Conservation (phyloP, 2,888 invertebrate species). For the Pandemis heparana region DNA sequence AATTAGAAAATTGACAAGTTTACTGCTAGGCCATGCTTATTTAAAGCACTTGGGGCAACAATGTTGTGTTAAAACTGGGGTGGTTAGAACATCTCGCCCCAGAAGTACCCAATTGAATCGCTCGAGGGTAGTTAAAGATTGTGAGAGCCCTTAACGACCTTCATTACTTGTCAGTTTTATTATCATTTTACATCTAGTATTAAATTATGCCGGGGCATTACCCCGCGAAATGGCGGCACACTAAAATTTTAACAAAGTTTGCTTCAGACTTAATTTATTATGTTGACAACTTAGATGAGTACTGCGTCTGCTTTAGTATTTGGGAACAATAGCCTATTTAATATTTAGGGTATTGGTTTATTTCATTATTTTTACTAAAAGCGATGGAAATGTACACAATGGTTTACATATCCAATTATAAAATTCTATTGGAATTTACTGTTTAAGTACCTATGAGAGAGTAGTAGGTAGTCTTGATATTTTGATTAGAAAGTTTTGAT, state of each 20-base stretch:
- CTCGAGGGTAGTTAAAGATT: conserved; percentile 31
- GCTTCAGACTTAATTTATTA: neutral
- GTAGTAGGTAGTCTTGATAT: no score
- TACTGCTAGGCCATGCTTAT: neutral
- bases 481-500: no score
- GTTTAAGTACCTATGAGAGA: no score
- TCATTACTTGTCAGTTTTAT: conserved; percentile 38
- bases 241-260: conserved; percentile 15
- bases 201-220: conserved; percentile 26
- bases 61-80: neutral
- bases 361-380: neutral
- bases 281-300: neutral
- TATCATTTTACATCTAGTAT: conserved; percentile 35
- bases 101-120: conserved; percentile 17
- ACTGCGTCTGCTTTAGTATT: neutral
- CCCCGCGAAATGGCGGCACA: conserved; percentile 10
- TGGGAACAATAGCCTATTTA: neutral
- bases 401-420: no score
- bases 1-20: neutral
- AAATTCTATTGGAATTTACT: no score
- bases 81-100: conserved; percentile 5
- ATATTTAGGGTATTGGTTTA: neutral
- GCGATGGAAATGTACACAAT: neutral
- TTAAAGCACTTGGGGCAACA: neutral
- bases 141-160: conserved; percentile 34